phyloP scores from a whole-genome alignment of 2,113 vertebrate species.

The Delphinus delphis region DNA sequence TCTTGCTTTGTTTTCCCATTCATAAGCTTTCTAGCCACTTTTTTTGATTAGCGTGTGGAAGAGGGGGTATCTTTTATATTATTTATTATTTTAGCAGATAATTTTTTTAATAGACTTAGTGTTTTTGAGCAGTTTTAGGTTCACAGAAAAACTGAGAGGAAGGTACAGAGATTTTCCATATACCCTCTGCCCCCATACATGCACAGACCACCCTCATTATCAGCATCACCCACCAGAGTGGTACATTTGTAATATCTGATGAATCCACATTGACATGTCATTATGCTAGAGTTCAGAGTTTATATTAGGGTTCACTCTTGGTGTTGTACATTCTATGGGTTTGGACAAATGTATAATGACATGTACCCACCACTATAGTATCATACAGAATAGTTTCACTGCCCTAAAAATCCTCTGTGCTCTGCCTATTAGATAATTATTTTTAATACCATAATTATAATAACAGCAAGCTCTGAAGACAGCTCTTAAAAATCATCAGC shows the following conservation, averaged over 20 bases:
- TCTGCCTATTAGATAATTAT: background rate
- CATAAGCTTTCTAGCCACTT: background rate
- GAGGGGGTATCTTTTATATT: background rate
- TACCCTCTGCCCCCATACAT: background rate
- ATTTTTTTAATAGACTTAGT: background rate
- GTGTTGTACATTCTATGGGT: background rate
- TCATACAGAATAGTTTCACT: background rate
- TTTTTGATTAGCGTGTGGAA: background rate
- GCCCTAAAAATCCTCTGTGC: background rate
- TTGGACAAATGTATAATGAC: background rate
- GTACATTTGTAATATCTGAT: background rate
- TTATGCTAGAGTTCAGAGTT: background rate
- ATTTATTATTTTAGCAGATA: background rate
- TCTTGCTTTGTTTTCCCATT: background rate
- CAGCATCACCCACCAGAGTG: background rate
- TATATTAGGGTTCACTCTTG: background rate
- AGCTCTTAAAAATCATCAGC: conserved; percentile 17
- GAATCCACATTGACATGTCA: background rate
- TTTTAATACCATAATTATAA: conserved; percentile 32
- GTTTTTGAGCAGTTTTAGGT: background rate
- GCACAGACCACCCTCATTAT: background rate
- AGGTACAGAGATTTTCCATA: background rate
- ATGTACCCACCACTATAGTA: background rate
- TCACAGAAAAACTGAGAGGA: background rate
- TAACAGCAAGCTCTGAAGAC: conserved; percentile 2